Percentiles rank a stretch among this genome's conserved stretches.
These are phyloP conservation scores for Standfussiana lucernea DNA, from an alignment of 2,888 invertebrate species.

Conservation along the genomic window DNA sequence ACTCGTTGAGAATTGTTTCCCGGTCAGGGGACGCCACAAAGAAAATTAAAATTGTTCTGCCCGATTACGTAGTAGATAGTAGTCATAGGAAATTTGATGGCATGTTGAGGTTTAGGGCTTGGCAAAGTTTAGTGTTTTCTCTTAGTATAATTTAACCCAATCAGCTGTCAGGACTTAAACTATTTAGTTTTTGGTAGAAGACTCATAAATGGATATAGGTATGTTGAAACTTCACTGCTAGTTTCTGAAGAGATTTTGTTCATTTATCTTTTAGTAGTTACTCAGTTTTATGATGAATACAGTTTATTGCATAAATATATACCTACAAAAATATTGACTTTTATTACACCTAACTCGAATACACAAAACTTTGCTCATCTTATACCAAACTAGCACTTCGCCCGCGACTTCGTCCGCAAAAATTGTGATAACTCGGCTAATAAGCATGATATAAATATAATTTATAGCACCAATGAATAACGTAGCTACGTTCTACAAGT, in stretches of 20 bases:
- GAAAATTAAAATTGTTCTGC: background rate
- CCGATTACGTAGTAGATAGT: background rate
- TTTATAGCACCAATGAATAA: too few relatives aligned
- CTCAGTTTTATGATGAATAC: background rate
- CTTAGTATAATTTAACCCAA: too few relatives aligned
- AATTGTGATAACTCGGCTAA: too few relatives aligned
- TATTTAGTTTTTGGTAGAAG: background rate
- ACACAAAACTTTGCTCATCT: slow-evolving; percentile 4
- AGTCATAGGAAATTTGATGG: background rate
- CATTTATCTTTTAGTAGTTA: background rate
- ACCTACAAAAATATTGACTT: background rate
- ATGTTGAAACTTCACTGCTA: background rate
- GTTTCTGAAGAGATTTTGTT: background rate
- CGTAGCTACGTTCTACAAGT: too few relatives aligned
- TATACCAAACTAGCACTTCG: too few relatives aligned
- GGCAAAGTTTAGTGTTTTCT: background rate
- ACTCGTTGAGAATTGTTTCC: background rate
- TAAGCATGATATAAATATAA: too few relatives aligned
- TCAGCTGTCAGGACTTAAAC: too few relatives aligned
- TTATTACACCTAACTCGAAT: background rate
- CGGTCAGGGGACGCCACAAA: background rate
- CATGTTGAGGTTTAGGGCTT: background rate
- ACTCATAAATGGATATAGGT: background rate
- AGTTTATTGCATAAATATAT: background rate
- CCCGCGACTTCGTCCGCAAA: too few relatives aligned